Evolutionary conservation across 2,888 invertebrate species (phyloP).

Genomic region (Helleia helle): DNA sequence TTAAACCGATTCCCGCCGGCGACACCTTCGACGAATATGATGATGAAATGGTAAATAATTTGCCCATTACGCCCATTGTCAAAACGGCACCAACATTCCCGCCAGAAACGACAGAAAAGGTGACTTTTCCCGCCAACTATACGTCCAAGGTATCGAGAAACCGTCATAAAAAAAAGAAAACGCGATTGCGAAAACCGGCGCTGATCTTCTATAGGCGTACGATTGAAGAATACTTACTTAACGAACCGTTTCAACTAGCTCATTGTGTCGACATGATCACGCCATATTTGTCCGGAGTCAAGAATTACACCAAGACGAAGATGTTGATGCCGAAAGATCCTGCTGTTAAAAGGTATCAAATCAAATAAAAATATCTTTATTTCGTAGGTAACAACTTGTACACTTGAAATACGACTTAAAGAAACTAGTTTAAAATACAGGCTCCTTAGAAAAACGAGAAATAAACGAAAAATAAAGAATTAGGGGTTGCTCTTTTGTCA

Average conservation of each 20-base stretch:
- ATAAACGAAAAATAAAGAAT: no score
- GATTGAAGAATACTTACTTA: conserved; percentile 13
- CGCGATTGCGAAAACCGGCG: conserved; percentile 15
- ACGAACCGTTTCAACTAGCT: conserved; percentile 23
- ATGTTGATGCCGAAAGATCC: conserved; percentile 13
- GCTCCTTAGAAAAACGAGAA: no score
- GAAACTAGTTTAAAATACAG: no score
- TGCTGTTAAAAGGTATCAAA: conserved; percentile 30
- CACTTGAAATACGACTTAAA: no score
- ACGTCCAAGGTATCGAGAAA: neutral
- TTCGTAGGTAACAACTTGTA: no score
- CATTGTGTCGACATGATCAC: conserved; percentile 35
- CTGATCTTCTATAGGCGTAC: conserved; percentile 25
- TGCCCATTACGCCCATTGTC: conserved; percentile 6
- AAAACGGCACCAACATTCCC: neutral
- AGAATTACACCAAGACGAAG: conserved; percentile 19
- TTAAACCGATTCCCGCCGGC: neutral
- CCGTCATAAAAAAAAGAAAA: conserved; percentile 8
- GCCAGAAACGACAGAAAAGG: neutral
- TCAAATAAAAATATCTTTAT: no score
- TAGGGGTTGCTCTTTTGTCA: no score
- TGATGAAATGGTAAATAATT: conserved; percentile 2
- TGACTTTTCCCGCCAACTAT: neutral
- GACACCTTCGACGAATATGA: conserved; percentile 4
- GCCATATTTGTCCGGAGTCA: conserved; percentile 31